Percentiles rank a stretch among this genome's conserved stretches.
phyloP scores from a whole-genome alignment of 2,113 vertebrate species.

The Phyllostomus hastatus region DNA sequence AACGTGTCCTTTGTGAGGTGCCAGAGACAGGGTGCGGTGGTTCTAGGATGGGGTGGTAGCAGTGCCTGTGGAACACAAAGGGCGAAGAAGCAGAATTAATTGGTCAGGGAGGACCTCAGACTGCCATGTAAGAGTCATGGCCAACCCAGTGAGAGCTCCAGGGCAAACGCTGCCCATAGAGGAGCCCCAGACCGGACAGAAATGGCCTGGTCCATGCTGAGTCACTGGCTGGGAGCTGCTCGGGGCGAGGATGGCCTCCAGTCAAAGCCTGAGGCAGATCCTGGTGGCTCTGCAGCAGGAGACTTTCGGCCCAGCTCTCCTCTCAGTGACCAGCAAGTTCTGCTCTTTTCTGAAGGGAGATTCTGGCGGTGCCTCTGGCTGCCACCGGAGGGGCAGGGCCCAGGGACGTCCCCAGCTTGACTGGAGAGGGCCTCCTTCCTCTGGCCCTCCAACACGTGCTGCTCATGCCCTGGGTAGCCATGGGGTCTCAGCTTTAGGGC shows the following conservation, averaged over 20 bases:
- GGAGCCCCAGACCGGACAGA: neutral
- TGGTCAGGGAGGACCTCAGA: neutral
- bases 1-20: neutral
- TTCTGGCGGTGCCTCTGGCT: neutral
- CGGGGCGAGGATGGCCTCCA: neutral
- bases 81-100: neutral
- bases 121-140: neutral
- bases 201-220: neutral
- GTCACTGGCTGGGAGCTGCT: neutral
- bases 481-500: neutral
- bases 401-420: fast-evolving
- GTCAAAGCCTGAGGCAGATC: neutral
- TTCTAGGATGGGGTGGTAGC: neutral
- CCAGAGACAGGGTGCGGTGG: neutral
- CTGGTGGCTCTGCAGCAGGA: neutral
- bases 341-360: neutral
- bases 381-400: neutral
- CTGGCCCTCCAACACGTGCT: neutral
- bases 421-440: neutral
- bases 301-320: neutral
- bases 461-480: neutral
- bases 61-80: neutral
- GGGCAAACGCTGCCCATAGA: neutral
- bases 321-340: neutral
- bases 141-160: neutral